Percentiles rank a stretch among this genome's conserved stretches.
Evolutionary conservation across 1,140 invertebrate species (phyloP).

Genomic region (Zaprionus ornatus): DNA sequence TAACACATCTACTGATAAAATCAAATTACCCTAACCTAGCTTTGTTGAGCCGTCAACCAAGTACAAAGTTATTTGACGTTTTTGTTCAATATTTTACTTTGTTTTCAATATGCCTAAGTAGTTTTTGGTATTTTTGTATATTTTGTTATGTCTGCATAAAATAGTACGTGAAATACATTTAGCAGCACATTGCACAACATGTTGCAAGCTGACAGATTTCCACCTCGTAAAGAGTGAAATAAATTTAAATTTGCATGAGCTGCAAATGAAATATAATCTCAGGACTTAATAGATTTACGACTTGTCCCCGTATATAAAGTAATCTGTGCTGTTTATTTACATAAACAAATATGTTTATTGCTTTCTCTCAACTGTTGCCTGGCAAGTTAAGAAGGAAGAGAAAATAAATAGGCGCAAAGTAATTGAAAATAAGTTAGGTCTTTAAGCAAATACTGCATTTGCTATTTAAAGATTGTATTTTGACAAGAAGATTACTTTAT

Average conservation of each 20-base stretch:
- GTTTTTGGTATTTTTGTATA: background rate
- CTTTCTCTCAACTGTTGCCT: background rate
- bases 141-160: background rate
- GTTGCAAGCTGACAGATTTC: background rate
- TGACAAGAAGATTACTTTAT: too few species aligned
- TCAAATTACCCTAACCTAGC: background rate
- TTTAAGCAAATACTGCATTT: too few species aligned
- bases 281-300: background rate
- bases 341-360: background rate
- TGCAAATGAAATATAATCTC: background rate
- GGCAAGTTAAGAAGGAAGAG: background rate
- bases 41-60: background rate
- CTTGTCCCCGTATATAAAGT: background rate
- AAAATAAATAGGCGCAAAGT: background rate
- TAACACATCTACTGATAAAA: background rate
- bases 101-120: background rate
- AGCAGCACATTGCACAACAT: background rate
- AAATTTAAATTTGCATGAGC: background rate
- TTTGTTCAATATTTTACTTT: background rate
- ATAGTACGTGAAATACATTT: background rate
- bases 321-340: background rate
- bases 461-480: too few species aligned
- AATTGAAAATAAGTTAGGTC: background rate
- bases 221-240: background rate
- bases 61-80: background rate